Base-by-base conservation (phyloP, 2,113 vertebrate species). In the Carlito syrichta region DNA sequence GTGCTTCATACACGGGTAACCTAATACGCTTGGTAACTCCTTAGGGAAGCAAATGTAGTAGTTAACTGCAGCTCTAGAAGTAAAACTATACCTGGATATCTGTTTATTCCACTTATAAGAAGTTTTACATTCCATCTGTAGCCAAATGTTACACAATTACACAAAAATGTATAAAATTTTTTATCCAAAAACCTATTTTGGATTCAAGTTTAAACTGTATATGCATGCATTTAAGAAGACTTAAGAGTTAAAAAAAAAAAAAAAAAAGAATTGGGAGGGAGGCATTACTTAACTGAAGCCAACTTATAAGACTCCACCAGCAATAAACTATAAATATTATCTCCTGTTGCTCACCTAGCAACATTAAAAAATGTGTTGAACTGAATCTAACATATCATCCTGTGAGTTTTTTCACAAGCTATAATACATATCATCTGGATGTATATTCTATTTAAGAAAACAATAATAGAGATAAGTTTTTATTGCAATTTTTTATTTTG, bases 241-340 rank as follows among this genome's bases (percentile, higher is more conserved):
- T 69, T n/a, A 92, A 56, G 52, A 86, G 50, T 62, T 88, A 43
- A 95, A 78, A 91, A 91, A 62, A 84, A 48, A n/a, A 54, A 23
- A 11, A 68, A 63, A 66, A 66, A 17, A 60, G 25, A 10, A 25
- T 17, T 22, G 74, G 22, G 4, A 32, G 58, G 32, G 78, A 56
- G 32, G 14, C 7, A 30, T 78, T 83, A 20, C 56, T 94, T 94
- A 74, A 91, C 86, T 91, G 86, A 89, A 96, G 40, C 25, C 76
- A 89, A 96, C 12, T 89, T 92, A 32, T 62, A 78, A 83, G 82
- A 35, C 14, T 91, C n/a, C 7, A 43, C 30, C 32, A 90, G 66
- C 63, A 94, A 60, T 25, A 86, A 20, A 95, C 87, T 97, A 60
- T 96, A 94, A 96, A 95, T 90, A 96, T 85, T 71, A 68, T 90